phyloP scores from a whole-genome alignment of 2,888 invertebrate species.

The Empis stercorea region DNA sequence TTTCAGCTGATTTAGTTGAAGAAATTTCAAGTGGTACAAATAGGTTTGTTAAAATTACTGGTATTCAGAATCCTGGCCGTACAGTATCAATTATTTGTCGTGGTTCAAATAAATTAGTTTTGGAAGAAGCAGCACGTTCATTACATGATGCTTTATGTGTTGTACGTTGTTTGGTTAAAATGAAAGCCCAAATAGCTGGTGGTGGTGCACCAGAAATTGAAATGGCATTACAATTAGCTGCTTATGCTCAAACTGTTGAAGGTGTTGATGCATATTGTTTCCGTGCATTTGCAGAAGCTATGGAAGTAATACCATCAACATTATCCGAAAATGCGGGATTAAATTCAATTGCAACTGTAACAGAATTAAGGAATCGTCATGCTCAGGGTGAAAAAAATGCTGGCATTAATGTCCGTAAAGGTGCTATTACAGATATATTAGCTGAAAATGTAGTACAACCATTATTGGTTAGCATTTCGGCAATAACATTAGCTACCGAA shows the following conservation, averaged over 20 bases:
- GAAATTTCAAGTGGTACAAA: slow-evolving; percentile 80
- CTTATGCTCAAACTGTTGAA: slow-evolving; percentile 66
- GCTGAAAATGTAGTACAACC: slow-evolving; percentile 98
- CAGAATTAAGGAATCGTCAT: slow-evolving; percentile 88
- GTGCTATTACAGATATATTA: slow-evolving; percentile 90
- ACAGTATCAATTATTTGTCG: slow-evolving; percentile 89
- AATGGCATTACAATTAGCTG: slow-evolving; percentile 69
- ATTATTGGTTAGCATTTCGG: slow-evolving; percentile 84
- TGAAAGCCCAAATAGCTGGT: slow-evolving; percentile 82
- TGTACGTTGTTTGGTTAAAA: slow-evolving; percentile 91
- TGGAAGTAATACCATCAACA: slow-evolving; percentile 87
- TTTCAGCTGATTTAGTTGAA: slow-evolving; percentile 85
- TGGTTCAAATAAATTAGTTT: slow-evolving; percentile 69
- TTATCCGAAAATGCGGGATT: slow-evolving; percentile 79
- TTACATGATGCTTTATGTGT: slow-evolving; percentile 84
- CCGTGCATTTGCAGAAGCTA: slow-evolving; percentile 87
- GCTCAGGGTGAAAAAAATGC: slow-evolving; percentile 73
- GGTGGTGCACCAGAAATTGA: slow-evolving; percentile 98
- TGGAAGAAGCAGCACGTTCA: slow-evolving; percentile 84
- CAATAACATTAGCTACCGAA: slow-evolving; percentile 88
- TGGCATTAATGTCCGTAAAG: slow-evolving; percentile 94
- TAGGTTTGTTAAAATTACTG: slow-evolving; percentile 86
- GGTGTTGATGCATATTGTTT: slow-evolving; percentile 94
- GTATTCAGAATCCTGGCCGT: slow-evolving; percentile 73
- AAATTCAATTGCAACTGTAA: slow-evolving; percentile 90